Conservation (phyloP, 2,797 vertebrate genomes). For the Heliangelus exortis region DNA sequence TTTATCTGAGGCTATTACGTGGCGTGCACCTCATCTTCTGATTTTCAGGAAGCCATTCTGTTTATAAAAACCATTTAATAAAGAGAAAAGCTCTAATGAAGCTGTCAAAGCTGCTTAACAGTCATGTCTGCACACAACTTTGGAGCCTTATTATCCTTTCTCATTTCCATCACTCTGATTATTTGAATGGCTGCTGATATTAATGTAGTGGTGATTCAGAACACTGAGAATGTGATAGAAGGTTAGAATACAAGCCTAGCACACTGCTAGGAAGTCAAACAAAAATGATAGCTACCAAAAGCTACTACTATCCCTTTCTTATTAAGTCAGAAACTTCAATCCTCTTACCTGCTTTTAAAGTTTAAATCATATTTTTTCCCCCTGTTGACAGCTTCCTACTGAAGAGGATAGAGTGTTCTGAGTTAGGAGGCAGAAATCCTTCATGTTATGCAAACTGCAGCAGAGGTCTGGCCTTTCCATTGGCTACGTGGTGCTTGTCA, state of each 20-base stretch:
- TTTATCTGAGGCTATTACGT: not conserved
- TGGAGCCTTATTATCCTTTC: not conserved
- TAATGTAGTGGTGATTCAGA: not conserved
- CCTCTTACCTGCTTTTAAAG: not conserved
- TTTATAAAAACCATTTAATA: not conserved
- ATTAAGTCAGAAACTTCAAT: not conserved
- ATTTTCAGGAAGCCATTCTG: not conserved
- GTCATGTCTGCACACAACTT: not conserved
- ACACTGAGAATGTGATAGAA: not conserved
- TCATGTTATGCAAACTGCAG: accelerated
- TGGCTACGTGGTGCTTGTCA: accelerated
- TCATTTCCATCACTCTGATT: not conserved
- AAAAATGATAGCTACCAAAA: not conserved
- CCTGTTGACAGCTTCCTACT: not conserved
- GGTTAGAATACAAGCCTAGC: not conserved
- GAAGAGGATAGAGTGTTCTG: not conserved
- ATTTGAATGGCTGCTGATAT: not conserved
- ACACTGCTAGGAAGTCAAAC: not conserved
- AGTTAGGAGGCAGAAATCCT: not conserved
- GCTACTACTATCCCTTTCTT: not conserved
- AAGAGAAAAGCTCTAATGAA: not conserved
- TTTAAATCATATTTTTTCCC: not conserved
- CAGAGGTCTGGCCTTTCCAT: not conserved
- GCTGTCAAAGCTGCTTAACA: not conserved
- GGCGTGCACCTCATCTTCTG: not conserved